phyloP scores from a whole-genome alignment of 2,888 invertebrate species.

The Gisinianus flammeolus region DNA sequence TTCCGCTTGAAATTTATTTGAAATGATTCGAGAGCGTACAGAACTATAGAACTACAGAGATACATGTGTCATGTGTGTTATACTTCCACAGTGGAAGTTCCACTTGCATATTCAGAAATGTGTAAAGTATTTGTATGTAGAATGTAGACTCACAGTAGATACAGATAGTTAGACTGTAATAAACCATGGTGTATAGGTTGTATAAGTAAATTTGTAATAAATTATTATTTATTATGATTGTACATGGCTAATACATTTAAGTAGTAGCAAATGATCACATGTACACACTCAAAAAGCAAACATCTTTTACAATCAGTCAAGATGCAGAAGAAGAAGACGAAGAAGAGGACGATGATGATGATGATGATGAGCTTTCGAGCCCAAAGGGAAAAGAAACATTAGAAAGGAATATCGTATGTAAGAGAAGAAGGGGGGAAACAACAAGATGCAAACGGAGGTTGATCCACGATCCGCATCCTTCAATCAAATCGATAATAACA shows the following conservation, averaged over 20 bases:
- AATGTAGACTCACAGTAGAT: not conserved
- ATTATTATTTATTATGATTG: not conserved
- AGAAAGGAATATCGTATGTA: not conserved
- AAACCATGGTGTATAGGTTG: not conserved
- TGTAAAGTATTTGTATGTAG: no score
- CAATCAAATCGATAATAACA: slow-evolving; percentile 32
- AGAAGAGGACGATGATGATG: not conserved
- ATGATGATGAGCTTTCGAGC: not conserved
- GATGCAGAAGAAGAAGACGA: not conserved
- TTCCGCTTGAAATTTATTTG: not conserved
- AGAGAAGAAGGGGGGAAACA: not conserved
- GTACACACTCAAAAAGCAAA: not conserved
- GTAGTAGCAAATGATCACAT: not conserved
- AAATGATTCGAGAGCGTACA: no score
- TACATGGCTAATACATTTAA: not conserved
- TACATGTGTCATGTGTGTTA: no score
- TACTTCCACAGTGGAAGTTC: no score
- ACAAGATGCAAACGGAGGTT: slow-evolving; percentile 12
- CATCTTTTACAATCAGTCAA: not conserved
- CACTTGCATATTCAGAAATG: no score
- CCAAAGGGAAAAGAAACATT: not conserved
- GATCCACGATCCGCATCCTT: slow-evolving; percentile 34
- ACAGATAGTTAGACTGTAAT: not conserved
- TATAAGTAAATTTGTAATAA: not conserved
- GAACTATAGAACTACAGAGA: no score